Conservation (phyloP, 2,797 vertebrate genomes). For the Ispidina lecontei region DNA sequence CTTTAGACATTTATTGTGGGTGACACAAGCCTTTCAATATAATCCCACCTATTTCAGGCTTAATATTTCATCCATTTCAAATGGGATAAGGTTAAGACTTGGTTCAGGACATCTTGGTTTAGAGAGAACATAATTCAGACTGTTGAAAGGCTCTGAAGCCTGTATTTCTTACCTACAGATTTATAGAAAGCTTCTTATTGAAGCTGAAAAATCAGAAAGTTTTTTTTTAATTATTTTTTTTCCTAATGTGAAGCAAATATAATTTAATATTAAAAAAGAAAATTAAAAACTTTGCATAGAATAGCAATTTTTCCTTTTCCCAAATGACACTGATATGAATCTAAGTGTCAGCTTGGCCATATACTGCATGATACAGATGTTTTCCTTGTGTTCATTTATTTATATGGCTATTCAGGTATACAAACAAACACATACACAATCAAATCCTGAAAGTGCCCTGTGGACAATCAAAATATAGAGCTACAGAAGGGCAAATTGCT, state of each 20-base stretch:
- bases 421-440: not conserved
- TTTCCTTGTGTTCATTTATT: not conserved
- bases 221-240: not conserved
- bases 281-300: not conserved
- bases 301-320: not conserved
- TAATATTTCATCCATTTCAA: not conserved
- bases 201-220: not conserved
- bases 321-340: not conserved
- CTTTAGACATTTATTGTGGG: not conserved
- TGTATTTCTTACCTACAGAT: not conserved
- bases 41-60: not conserved
- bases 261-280: not conserved
- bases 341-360: not conserved
- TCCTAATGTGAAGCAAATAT: fast-evolving
- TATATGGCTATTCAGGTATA: not conserved
- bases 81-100: not conserved
- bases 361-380: not conserved
- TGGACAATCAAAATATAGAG: not conserved
- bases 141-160: not conserved
- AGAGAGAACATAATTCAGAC: not conserved
- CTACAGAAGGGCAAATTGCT: not conserved
- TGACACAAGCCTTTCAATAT: not conserved
- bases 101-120: not conserved
- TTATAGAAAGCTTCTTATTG: not conserved
- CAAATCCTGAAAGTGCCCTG: not conserved